These are phyloP conservation scores for Ichneumon xanthorius DNA, from an alignment of 2,888 invertebrate species.

Conservation along the genomic window DNA sequence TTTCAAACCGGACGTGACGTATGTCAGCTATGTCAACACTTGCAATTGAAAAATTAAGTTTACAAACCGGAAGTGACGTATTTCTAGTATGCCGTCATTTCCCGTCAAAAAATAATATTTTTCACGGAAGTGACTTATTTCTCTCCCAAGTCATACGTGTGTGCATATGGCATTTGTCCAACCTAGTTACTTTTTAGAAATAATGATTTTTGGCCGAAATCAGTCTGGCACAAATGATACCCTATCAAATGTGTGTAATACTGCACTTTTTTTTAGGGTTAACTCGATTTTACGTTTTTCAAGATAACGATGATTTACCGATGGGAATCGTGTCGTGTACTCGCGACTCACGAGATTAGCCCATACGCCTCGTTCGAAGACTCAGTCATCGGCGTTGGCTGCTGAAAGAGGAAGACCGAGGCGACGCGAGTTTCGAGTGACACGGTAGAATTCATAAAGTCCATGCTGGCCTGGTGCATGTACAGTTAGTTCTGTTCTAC, in stretches of 20 bases:
- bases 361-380: conserved; percentile 22
- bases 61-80: too few relatives aligned
- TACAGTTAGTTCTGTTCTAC: conserved; percentile 67
- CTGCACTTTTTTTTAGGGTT: not conserved
- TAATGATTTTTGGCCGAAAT: too few relatives aligned
- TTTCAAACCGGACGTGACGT: too few relatives aligned
- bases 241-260: not conserved
- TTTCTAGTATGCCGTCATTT: too few relatives aligned
- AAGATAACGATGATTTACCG: not conserved
- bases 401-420: conserved; percentile 2
- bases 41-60: too few relatives aligned
- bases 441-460: conserved; percentile 60
- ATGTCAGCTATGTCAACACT: too few relatives aligned
- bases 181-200: too few relatives aligned
- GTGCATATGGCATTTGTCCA: too few relatives aligned
- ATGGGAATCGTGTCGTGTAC: conserved; percentile 43
- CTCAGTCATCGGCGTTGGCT: conserved; percentile 11
- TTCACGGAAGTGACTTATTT: too few relatives aligned
- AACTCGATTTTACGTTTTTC: not conserved
- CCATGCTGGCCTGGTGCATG: conserved; percentile 47
- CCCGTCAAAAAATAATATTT: too few relatives aligned
- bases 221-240: not conserved
- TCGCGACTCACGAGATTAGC: not conserved
- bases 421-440: conserved; percentile 47
- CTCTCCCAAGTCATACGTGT: too few relatives aligned